Base-by-base conservation (phyloP, 2,797 vertebrate species). In the Limnodromus scolopaceus region DNA sequence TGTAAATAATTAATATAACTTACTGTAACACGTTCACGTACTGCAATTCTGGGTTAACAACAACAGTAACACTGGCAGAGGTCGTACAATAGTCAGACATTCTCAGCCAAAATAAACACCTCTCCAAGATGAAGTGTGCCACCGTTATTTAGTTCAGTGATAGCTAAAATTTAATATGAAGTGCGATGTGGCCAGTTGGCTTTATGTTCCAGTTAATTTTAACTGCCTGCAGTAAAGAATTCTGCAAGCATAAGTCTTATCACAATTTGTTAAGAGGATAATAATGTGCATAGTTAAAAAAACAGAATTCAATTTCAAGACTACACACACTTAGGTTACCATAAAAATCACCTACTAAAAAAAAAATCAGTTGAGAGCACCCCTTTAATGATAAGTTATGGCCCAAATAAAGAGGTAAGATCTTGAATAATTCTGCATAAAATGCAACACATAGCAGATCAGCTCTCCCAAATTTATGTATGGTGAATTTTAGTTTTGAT, bases 291-390 rank as follows among this genome's bases (percentile, higher is more conserved):
- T 3, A 65, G 32, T 81, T 92, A 66, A 83, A 83, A 83, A 87
- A 76, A 82, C 11, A 76, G 22, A 88, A 84, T 51, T 80, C 45
- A 58, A 36, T 87, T 83, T 91, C 58, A 92, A 57, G 39, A 84
- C 36, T 24, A 69, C 30, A 63, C 61, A 78, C 32, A 60, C 13
- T 69, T 36, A 48, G 16, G 13, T 74, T 86, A 74, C 18, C 23
- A 61, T 84, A 94, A 96, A 94, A 94, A 88, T 41, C 63, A 68
- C 54, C 78, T 64, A 57, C 8, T 75, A 68, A 87, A 93, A 80
- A 79, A 87, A 93, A 80, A 79, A 65, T 55, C 55, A 69, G 39
- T 11, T 53, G 23, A 11, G 88, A 88, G 49, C 18, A 49, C 23
- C 2, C 1, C 39, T 92, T 88, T 77, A 77, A 63, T 39, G 17